These are phyloP conservation scores for Drosophila flavopinicola DNA, from an alignment of 2,888 invertebrate genomes.

Conservation along the genomic window DNA sequence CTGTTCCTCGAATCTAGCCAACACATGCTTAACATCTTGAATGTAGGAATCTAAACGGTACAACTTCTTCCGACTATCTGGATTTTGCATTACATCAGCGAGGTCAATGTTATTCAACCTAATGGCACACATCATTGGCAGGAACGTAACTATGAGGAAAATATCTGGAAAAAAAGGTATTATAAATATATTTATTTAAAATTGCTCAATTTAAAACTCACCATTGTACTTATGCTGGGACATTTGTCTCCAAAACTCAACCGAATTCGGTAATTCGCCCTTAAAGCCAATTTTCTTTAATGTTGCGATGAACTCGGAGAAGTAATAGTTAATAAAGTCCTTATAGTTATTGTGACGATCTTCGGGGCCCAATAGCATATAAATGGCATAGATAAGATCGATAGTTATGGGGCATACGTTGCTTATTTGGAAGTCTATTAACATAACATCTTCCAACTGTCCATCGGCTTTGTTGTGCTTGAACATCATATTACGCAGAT, in stretches of 20 bases:
- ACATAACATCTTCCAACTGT: constrained; percentile 48
- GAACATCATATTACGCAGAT: constrained; percentile 58
- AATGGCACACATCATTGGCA: constrained; percentile 25
- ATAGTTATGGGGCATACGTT: constrained; percentile 58
- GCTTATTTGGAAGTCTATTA: constrained; percentile 71
- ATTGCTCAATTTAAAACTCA: constrained; percentile 18
- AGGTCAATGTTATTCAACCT: not conserved
- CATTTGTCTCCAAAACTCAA: constrained; percentile 59
- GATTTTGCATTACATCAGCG: constrained; percentile 5
- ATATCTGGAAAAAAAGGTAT: constrained; percentile 14
- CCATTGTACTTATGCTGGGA: constrained; percentile 64
- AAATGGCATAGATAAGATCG: constrained; percentile 69
- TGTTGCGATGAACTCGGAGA: constrained; percentile 31
- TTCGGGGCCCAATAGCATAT: too few relatives aligned
- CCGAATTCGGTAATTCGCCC: constrained; percentile 56
- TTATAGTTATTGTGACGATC: constrained; percentile 52
- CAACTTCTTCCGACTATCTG: not conserved
- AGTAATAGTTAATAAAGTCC: constrained; percentile 57
- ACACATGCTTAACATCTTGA: constrained; percentile 24
- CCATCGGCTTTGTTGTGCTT: constrained; percentile 33
- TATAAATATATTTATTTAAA: not conserved
- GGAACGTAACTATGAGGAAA: constrained; percentile 16
- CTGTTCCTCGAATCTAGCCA: constrained; percentile 20
- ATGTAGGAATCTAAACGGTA: constrained; percentile 14
- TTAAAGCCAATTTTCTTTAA: constrained; percentile 43